Percentiles rank a stretch among this genome's conserved stretches.
phyloP scores from a whole-genome alignment of 2,113 vertebrate genomes.

The Epinephelus fuscoguttatus region DNA sequence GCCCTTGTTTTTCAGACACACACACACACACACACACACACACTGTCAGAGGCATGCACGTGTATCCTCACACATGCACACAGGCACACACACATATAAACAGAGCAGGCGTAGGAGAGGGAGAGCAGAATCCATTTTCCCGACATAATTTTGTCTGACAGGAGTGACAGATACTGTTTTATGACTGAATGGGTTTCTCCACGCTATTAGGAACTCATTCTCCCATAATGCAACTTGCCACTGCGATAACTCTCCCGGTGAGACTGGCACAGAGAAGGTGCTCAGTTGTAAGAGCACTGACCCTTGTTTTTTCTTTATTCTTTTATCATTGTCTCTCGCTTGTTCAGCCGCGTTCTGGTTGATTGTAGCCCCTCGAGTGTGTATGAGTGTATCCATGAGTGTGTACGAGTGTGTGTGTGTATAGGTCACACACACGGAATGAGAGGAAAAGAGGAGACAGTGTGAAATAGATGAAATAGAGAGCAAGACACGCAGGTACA shows the following conservation, averaged over 20 bases:
- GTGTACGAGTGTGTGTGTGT: slow-evolving; percentile 6
- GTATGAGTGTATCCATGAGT: neutral
- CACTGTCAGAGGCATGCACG: neutral
- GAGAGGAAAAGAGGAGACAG: neutral
- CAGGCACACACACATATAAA: slow-evolving; percentile 7
- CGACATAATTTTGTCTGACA: slow-evolving; percentile 79
- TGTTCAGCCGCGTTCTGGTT: neutral
- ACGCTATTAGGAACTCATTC: slow-evolving; percentile 77
- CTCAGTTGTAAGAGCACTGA: slow-evolving; percentile 16
- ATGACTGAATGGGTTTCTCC: slow-evolving; percentile 80
- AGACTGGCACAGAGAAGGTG: slow-evolving; percentile 64
- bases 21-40: neutral
- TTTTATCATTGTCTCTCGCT: slow-evolving; percentile 26
- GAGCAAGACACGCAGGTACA: neutral
- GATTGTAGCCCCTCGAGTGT: slow-evolving; percentile 17
- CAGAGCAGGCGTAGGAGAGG: slow-evolving; percentile 28
- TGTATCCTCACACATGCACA: neutral
- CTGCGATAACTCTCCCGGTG: slow-evolving; percentile 53
- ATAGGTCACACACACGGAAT: neutral
- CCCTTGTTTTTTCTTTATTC: slow-evolving; percentile 27
- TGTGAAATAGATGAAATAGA: slow-evolving; percentile 8
- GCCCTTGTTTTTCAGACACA: slow-evolving; percentile 32
- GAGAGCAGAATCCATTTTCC: slow-evolving; percentile 66
- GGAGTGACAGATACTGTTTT: slow-evolving; percentile 82
- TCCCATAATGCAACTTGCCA: slow-evolving; percentile 79